These are phyloP conservation scores for Dromiciops gliroides DNA, from an alignment of 2,113 vertebrate species.

Conservation along the genomic window DNA sequence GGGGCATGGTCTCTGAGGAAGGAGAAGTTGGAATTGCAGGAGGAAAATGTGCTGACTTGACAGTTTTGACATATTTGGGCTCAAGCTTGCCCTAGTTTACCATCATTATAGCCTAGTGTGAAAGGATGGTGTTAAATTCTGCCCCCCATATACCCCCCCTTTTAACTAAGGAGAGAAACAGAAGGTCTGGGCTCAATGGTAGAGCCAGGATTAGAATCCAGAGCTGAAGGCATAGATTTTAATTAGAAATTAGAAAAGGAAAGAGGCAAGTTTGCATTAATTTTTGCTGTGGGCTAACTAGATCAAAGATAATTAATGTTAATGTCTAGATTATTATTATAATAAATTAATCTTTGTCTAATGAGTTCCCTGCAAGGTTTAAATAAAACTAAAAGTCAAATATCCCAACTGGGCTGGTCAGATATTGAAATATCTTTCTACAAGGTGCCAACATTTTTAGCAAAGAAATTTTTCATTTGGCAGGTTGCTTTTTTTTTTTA, in stretches of 20 bases:
- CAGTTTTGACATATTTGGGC: not conserved
- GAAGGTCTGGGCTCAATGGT: not conserved
- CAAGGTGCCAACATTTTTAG: not conserved
- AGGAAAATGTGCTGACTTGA: not conserved
- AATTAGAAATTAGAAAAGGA: not conserved
- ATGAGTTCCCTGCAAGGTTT: not conserved
- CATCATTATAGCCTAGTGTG: not conserved
- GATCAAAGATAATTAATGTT: not conserved
- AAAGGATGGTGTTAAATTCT: not conserved
- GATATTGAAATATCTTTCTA: not conserved
- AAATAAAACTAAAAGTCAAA: not conserved
- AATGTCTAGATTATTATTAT: not conserved
- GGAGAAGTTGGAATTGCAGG: not conserved
- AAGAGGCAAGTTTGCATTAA: not conserved
- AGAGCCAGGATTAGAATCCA: not conserved
- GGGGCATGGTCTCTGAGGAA: not conserved
- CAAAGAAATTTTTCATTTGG: not conserved
- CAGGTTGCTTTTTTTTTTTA: not conserved
- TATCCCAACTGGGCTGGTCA: not conserved
- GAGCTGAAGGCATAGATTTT: not conserved
- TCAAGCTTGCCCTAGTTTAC: not conserved
- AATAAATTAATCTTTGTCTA: not conserved
- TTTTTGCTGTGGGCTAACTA: not conserved
- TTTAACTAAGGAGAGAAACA: not conserved
- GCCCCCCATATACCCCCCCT: not conserved